Base-by-base conservation (phyloP, 1,140 invertebrate genomes). In the Nymphalis io region DNA sequence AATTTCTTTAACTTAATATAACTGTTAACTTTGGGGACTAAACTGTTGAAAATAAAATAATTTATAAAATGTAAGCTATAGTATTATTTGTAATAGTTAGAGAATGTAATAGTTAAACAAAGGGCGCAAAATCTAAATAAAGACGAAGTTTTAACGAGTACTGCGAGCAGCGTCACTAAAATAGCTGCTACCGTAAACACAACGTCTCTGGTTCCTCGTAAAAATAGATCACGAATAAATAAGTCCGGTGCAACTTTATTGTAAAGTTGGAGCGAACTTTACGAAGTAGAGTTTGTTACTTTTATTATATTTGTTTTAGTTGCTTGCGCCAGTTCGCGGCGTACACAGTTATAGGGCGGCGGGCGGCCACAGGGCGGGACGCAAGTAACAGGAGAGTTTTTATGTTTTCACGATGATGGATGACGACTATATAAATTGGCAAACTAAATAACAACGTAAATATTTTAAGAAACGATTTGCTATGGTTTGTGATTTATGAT, bases 291-390 rank as follows among this genome's bases (percentile, higher is more conserved):
- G 70, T 75, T 75, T 40, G 60, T 69, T n/a, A n/a, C n/a, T n/a
- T 74, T 69, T 68, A 74, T 70, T 72, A 60, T 72, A 67, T 74
- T 65, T 66, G 62, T 75, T 65, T 23, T 60, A 18, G n/a, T 12
- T 53, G 63, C 67, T 70, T 15, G 27, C 55, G 44, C 63, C 40
- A 55, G 62, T 70, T 68, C 23, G 44, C 46, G 13, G 46, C 23
- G 60, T 1, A 20, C 44, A 51, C 44, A 51, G 38, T 23, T 33
- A 33, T 8, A 33, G 27, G 27, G 27, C n/a, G 38, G 12, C 40
- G 40, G 6, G 40, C 40, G 2, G n/a, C 15, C 58, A 46, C 0
- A n/a, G n/a, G 38, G 44, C 21, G 33, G 3, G 16, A 0, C 27
- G 3, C 27, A 33, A 33, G 60, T 13, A 39, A 60, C 18, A 57